Evolutionary conservation across 2,113 vertebrate species (phyloP).

Genomic region (Monopterus albus): DNA sequence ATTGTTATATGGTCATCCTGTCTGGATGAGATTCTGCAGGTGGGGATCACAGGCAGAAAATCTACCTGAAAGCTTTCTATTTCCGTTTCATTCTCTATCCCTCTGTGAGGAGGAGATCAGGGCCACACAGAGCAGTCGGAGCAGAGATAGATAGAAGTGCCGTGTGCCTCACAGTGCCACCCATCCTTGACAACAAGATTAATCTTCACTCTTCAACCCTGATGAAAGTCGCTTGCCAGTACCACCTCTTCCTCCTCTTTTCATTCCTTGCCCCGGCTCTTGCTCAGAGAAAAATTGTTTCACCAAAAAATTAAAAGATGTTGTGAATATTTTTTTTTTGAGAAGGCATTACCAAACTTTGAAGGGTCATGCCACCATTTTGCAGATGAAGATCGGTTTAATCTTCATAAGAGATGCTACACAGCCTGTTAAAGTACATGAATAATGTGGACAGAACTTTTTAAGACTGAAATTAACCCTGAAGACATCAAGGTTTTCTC

Average conservation of each 20-base stretch:
- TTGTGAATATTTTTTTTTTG: conserved; percentile 19
- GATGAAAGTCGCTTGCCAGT: conserved; percentile 58
- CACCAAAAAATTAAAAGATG: conserved; percentile 18
- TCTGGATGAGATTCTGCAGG: conserved; percentile 9
- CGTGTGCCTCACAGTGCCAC: conserved; percentile 45
- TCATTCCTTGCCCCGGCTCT: conserved; percentile 18
- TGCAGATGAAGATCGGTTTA: not conserved
- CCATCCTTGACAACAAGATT: conserved; percentile 69
- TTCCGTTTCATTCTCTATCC: not conserved
- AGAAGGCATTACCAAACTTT: not conserved
- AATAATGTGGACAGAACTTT: not conserved
- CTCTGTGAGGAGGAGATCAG: conserved; percentile 24
- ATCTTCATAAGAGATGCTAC: not conserved
- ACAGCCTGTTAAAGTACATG: not conserved
- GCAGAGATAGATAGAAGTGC: conserved; percentile 64
- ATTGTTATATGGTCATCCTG: rapidly evolving
- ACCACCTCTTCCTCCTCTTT: conserved; percentile 31
- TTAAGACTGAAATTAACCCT: not conserved
- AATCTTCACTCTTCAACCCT: conserved; percentile 66
- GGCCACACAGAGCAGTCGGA: conserved; percentile 41
- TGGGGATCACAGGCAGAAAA: conserved; percentile 6
- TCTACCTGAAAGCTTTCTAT: conserved; percentile 48
- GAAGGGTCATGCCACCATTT: not conserved
- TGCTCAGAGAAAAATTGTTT: conserved; percentile 20
- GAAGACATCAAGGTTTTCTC: not conserved